phyloP scores from a whole-genome alignment of 2,797 vertebrate species.

The Bradypodion ventrale region DNA sequence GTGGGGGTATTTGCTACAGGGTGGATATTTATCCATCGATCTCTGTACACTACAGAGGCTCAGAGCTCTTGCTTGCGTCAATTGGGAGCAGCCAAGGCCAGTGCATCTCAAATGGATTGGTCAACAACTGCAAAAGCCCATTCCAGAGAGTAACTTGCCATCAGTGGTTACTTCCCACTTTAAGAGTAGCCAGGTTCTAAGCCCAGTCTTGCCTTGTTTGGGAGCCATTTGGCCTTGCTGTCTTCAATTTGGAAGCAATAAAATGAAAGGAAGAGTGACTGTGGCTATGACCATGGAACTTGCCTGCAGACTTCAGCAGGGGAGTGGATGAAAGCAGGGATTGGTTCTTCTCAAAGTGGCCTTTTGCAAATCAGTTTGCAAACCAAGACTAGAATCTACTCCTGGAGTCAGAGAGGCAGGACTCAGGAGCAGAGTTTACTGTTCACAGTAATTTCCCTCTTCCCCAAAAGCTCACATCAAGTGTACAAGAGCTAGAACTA shows the following conservation, averaged over 20 bases:
- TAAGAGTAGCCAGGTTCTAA: neutral
- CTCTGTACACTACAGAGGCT: too few species aligned
- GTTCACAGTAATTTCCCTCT: neutral
- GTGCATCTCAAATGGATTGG: neutral
- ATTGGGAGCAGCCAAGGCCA: neutral
- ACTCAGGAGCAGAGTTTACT: neutral
- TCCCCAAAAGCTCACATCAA: neutral
- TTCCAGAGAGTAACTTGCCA: neutral
- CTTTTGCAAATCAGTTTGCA: neutral
- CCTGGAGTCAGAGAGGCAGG: neutral
- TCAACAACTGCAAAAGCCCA: neutral
- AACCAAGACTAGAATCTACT: neutral
- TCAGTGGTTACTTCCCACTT: neutral
- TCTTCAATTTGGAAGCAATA: neutral
- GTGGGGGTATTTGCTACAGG: rapidly evolving
- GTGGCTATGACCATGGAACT: neutral
- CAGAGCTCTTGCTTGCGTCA: neutral
- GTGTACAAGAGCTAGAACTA: neutral
- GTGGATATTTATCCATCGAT: neutral
- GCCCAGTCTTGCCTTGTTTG: neutral
- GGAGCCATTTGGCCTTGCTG: neutral
- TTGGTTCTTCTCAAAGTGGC: neutral
- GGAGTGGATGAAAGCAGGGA: neutral
- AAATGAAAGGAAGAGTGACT: neutral
- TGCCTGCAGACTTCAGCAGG: neutral